Conservation (phyloP, 2,888 invertebrate genomes). For the Stomorhina lunata region DNA sequence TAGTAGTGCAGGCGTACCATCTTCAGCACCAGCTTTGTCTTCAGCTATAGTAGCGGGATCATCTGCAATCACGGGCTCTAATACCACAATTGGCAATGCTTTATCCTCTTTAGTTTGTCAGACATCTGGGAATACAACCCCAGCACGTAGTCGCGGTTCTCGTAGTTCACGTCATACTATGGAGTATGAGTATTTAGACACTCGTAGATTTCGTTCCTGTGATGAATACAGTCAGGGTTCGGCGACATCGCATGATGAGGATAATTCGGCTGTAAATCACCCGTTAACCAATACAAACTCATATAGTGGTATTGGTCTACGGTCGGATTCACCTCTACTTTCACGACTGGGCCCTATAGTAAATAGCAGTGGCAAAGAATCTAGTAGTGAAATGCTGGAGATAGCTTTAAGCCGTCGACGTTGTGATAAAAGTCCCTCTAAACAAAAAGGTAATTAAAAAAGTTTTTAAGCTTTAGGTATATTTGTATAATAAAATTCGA, state of each 20-base stretch:
- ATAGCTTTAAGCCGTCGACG: conserved; percentile 75
- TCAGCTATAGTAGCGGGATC: conserved; percentile 70
- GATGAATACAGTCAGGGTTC: conserved; percentile 88
- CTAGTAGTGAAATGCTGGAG: conserved; percentile 68
- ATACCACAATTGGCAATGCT: conserved; percentile 55
- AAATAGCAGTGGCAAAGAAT: conserved; percentile 80
- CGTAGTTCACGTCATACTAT: conserved; percentile 75
- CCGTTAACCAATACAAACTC: conserved; percentile 68
- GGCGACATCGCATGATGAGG: conserved; percentile 85
- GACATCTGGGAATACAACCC: conserved; percentile 78
- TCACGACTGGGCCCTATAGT: conserved; percentile 75
- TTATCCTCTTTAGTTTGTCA: conserved; percentile 72
- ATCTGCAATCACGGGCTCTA: conserved; percentile 59
- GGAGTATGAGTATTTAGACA: conserved; percentile 75
- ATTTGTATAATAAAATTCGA: not conserved
- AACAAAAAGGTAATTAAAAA: conserved; percentile 71
- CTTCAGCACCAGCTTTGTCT: conserved; percentile 70
- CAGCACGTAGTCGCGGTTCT: conserved; percentile 80
- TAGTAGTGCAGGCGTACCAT: conserved; percentile 64
- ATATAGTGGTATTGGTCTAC: conserved; percentile 80
- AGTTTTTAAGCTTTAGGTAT: not conserved
- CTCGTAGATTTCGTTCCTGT: conserved; percentile 83
- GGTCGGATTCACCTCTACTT: conserved; percentile 76
- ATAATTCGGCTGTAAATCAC: conserved; percentile 66
- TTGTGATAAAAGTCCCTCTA: conserved; percentile 79